Evolutionary conservation across 2,113 vertebrate species (phyloP).

Genomic region (Sylvia atricapilla): DNA sequence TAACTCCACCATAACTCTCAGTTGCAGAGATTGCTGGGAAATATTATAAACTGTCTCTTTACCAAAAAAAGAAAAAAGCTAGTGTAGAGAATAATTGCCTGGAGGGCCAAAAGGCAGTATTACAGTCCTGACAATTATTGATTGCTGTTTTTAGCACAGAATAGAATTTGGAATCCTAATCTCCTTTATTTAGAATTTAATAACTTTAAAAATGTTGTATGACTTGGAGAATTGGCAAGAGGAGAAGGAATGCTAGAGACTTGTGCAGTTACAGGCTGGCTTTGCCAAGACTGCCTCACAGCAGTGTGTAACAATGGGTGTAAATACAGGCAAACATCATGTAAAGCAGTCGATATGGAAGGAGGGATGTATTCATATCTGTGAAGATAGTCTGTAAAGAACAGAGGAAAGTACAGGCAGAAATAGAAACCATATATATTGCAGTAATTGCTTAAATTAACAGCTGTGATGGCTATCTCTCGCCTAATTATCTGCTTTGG

Average conservation of each 20-base stretch:
- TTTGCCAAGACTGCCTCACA: neutral
- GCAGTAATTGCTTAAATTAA: neutral
- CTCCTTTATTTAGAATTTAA: constrained; percentile 58
- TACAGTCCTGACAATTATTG: constrained; percentile 43
- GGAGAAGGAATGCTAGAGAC: neutral
- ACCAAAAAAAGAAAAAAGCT: constrained; percentile 19
- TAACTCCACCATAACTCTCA: neutral
- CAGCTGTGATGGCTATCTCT: neutral
- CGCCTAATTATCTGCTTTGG: neutral
- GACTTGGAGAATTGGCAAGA: constrained; percentile 29
- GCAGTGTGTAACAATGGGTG: neutral
- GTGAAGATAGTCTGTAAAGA: neutral
- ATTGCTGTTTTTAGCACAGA: constrained; percentile 37
- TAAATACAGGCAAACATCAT: neutral
- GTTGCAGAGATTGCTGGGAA: constrained; percentile 21
- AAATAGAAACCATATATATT: neutral
- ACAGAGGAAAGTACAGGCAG: neutral
- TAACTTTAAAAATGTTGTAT: constrained; percentile 24
- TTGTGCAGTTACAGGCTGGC: neutral
- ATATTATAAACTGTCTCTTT: neutral
- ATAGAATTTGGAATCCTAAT: constrained; percentile 34
- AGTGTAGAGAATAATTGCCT: neutral
- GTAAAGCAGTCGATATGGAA: neutral
- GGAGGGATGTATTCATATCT: neutral
- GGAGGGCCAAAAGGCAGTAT: neutral